These are phyloP conservation scores for Colletes gigas DNA, from an alignment of 1,140 invertebrate species.

Conservation along the genomic window DNA sequence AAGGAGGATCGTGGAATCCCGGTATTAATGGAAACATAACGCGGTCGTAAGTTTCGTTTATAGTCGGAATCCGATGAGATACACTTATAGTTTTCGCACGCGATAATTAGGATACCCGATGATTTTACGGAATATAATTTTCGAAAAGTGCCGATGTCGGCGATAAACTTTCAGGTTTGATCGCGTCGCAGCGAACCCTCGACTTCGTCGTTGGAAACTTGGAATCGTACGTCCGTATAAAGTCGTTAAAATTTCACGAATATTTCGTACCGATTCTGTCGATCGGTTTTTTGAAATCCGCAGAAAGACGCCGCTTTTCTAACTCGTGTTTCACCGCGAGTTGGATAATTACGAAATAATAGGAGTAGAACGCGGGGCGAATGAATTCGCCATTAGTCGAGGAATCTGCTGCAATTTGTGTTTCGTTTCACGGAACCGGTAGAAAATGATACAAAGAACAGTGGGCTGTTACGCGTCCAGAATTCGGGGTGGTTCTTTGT, in stretches of 20 bases:
- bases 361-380: constrained; percentile 48
- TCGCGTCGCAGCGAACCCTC: no score
- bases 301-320: no score
- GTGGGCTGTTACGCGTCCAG: constrained; percentile 40
- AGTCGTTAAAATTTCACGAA: no score
- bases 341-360: constrained; percentile 40
- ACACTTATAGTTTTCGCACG: constrained; percentile 41
- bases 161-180: no score
- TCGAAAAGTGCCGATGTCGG: no score
- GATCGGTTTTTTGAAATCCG: no score
- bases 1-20: neutral
- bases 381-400: constrained; percentile 55
- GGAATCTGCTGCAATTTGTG: neutral
- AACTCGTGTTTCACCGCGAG: no score
- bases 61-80: neutral
- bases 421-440: constrained; percentile 23
- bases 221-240: no score
- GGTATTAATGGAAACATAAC: neutral
- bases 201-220: no score
- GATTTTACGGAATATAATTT: neutral
- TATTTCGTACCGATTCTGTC: no score
- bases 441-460: constrained; percentile 19
- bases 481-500: constrained; percentile 61
- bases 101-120: neutral
- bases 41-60: neutral